A percentile compares a stretch with the other conserved stretches of the same genome.
Evolutionary conservation across 2,113 vertebrate species (phyloP).

Genomic region (Periophthalmus modestus): DNA sequence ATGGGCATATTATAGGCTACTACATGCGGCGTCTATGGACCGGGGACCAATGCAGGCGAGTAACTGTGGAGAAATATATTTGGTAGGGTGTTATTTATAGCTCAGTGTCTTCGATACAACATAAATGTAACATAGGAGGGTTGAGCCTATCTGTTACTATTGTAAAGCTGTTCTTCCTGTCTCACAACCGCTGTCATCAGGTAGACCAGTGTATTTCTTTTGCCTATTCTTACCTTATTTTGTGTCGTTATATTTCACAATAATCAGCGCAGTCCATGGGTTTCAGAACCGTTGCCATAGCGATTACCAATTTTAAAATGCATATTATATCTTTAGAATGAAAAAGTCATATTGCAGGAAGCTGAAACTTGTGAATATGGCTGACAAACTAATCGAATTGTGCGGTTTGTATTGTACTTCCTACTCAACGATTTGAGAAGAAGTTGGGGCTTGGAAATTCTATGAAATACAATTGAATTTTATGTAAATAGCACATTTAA

Average conservation of each 20-base stretch:
- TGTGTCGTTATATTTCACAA: background rate
- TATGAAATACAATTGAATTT: too few species aligned
- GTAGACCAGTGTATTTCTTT: background rate
- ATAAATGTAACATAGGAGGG: slow-evolving; percentile 25
- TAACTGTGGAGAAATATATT: background rate
- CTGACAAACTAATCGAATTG: too few species aligned
- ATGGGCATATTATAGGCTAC: background rate
- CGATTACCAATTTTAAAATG: background rate
- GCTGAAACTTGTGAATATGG: too few species aligned
- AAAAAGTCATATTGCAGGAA: too few species aligned
- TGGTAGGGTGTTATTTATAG: background rate
- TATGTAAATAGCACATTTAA: too few species aligned
- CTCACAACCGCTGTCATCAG: slow-evolving; percentile 13
- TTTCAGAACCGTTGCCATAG: background rate
- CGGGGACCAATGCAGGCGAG: background rate
- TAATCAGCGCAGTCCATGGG: background rate
- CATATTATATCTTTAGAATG: background rate
- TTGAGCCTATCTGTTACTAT: background rate
- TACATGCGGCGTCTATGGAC: background rate
- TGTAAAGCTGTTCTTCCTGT: background rate
- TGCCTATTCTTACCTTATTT: background rate
- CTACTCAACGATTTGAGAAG: too few species aligned
- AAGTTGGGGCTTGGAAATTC: too few species aligned
- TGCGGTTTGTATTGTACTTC: too few species aligned
- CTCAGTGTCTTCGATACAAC: background rate